A percentile compares a stretch with the other conserved stretches of the same genome.
These are phyloP conservation scores for Pogonocichla stellata DNA, from an alignment of 2,113 vertebrate species.

Conservation along the genomic window DNA sequence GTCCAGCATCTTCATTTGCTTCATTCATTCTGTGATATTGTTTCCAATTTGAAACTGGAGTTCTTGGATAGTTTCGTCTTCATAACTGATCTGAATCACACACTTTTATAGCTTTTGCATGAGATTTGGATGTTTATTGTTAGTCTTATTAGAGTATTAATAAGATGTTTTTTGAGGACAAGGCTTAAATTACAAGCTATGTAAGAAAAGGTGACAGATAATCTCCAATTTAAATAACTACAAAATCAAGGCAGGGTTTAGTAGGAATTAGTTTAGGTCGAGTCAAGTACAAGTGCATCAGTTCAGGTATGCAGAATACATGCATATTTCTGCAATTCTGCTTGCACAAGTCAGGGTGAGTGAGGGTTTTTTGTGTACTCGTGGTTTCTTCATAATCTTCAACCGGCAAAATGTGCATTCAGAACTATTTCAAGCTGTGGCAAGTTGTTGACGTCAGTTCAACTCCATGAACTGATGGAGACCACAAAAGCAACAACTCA, in stretches of 20 bases:
- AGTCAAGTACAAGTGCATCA: neutral
- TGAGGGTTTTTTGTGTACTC: accelerated
- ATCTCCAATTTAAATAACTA: neutral
- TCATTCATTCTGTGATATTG: neutral
- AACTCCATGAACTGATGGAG: neutral
- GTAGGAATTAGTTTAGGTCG: neutral
- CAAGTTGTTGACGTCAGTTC: neutral
- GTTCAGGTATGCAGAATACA: neutral
- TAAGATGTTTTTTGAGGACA: neutral
- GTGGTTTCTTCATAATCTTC: too few relatives aligned
- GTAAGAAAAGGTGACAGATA: neutral
- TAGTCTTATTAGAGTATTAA: neutral
- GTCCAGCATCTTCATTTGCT: neutral
- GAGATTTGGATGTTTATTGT: neutral
- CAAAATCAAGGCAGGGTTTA: neutral
- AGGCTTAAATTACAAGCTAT: neutral
- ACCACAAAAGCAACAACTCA: neutral
- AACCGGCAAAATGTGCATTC: neutral
- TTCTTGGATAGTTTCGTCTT: neutral
- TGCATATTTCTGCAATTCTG: neutral
- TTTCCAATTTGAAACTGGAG: neutral
- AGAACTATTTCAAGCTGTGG: neutral
- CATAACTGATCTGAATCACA: neutral
- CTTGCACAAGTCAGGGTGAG: neutral
- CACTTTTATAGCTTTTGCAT: neutral